Conservation (phyloP, 1,140 invertebrate genomes). For the Papilio xuthus region DNA sequence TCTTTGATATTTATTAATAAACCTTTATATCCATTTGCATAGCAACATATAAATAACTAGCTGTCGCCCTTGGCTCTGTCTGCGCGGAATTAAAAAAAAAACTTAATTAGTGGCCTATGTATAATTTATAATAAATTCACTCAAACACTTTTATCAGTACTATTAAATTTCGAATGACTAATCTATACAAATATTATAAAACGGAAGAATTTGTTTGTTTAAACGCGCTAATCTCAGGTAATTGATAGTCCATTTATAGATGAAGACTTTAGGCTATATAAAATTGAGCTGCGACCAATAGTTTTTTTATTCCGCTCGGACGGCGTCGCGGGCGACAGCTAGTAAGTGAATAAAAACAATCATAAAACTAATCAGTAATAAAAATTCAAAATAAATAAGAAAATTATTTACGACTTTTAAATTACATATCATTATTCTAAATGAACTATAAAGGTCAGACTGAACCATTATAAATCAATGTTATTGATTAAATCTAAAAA, state of each 20-base stretch:
- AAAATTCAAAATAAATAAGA: slow-evolving; percentile 8
- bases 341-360: neutral
- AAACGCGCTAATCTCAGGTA: too few species aligned
- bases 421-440: neutral
- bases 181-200: too few species aligned
- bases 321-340: too few species aligned
- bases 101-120: neutral
- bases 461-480: neutral
- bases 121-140: neutral
- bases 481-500: too few species aligned
- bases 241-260: too few species aligned
- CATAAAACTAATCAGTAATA: slow-evolving; percentile 9
- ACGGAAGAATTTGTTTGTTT: too few species aligned
- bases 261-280: too few species aligned
- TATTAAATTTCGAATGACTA: neutral
- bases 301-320: too few species aligned
- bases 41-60: neutral
- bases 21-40: neutral
- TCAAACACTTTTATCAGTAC: slow-evolving; percentile 1
- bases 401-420: slow-evolving; percentile 17
- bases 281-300: too few species aligned
- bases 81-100: too few species aligned
- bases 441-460: slow-evolving; percentile 7
- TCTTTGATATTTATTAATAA: neutral
- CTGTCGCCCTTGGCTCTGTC: too few species aligned